A percentile compares a stretch with the other conserved stretches of the same genome.
Conservation (phyloP, 2,888 invertebrate species). For the Lepidocyrtinus sp. region DNA sequence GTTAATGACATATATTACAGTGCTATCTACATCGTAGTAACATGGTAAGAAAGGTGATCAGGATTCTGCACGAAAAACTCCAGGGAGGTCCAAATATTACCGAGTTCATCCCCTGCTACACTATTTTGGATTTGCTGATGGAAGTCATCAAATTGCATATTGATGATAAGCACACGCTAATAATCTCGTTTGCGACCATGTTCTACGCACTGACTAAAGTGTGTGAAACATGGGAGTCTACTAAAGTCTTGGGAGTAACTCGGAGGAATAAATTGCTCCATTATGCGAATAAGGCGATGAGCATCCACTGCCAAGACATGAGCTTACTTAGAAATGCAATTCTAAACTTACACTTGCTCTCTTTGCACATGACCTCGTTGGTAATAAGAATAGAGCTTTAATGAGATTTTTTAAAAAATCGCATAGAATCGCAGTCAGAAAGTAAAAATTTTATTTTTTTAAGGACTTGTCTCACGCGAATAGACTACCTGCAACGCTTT, state of each 20-base stretch:
- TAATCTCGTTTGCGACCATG: conserved; percentile 12
- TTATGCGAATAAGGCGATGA: background rate
- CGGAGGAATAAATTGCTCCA: background rate
- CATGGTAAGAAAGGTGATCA: conserved; percentile 18
- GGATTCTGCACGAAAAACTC: conserved; percentile 30
- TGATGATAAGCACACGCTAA: conserved; percentile 35
- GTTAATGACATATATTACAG: background rate
- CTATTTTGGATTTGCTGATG: conserved; percentile 12
- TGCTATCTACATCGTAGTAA: conserved; percentile 9
- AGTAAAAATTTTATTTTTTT: no score
- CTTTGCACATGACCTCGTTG: no score
- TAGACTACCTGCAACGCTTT: no score
- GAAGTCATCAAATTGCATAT: conserved; percentile 27
- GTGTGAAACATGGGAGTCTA: background rate
- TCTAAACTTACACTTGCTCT: conserved; percentile 8
- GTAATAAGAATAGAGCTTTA: no score
- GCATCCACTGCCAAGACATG: background rate
- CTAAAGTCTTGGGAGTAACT: background rate
- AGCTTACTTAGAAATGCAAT: conserved; percentile 36
- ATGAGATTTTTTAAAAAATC: no score
- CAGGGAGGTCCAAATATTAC: background rate
- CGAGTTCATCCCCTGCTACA: conserved; percentile 28
- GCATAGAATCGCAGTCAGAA: no score
- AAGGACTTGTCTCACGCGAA: no score
- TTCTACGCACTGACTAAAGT: conserved; percentile 32